Base-by-base conservation (phyloP, 2,888 invertebrate species). In the Carabus problematicus region DNA sequence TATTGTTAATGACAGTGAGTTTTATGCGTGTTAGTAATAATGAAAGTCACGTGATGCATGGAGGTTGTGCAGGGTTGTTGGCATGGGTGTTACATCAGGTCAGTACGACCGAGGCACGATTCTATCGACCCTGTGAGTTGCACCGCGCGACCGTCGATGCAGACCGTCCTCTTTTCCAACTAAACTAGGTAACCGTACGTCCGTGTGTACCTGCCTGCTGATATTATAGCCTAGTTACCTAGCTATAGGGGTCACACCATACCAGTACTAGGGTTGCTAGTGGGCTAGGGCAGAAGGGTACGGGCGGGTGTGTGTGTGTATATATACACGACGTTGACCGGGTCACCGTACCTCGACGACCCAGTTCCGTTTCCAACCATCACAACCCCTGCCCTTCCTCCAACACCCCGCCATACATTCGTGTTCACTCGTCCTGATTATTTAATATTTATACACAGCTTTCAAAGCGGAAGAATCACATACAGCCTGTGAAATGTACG, bases 381-480 rank as follows among this genome's bases (percentile, higher is more conserved):
- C 52, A 40, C 54, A 41, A 42, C 49, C 49, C 11, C 8, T 49
- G 7, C 11, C 45, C 2, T 45, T 7, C n/a, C 45, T 40, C n/a
- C n/a, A n/a, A n/a, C 63, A 54, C 52, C 54, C 45, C n/a, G n/a
- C 29, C 29, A 29, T n/a, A 29, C 29, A 29, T 29, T 29, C 29
- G 29, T 29, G 29, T 29, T 29, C 29, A 29, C 6, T 29, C 41
- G 63, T 49, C 63, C 52, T 63, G 63, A 63, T 63, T 63, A 63
- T 63, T 63, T 63, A 63, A 63, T 63, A 63, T 63, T 63, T 63
- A 63, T 63, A 52, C 52, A 41, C 49, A n/a, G n/a, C n/a, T n/a
- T n/a, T n/a, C n/a, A n/a, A n/a, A n/a, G n/a, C n/a, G n/a, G n/a
- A n/a, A n/a, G n/a, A n/a, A n/a, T n/a, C n/a, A n/a, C n/a, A n/a